phyloP scores from a whole-genome alignment of 2,888 invertebrate species.

The Oscheius sp. region DNA sequence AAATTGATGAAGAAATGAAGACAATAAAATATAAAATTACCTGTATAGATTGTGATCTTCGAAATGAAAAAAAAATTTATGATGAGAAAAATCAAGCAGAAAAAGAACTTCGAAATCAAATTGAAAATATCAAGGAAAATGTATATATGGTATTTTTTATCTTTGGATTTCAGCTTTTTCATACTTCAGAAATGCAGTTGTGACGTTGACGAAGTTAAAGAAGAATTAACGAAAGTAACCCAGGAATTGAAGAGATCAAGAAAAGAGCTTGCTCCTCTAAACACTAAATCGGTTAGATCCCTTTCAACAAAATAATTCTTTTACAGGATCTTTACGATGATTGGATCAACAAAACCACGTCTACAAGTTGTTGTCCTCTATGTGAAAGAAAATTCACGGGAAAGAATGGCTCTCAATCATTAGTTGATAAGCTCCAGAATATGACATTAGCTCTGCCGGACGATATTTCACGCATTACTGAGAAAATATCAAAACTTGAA shows the following conservation, averaged over 20 bases:
- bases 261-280: constrained; percentile 47
- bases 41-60: not conserved
- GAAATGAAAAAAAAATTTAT: not conserved
- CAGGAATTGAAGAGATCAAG: constrained; percentile 36
- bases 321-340: constrained; percentile 49
- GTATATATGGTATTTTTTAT: not conserved
- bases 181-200: not conserved
- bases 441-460: constrained; percentile 45
- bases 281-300: constrained; percentile 35
- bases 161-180: not conserved
- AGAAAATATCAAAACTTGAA: constrained; percentile 32
- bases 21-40: not conserved
- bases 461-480: constrained; percentile 35
- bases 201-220: not conserved
- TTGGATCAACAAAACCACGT: constrained; percentile 46
- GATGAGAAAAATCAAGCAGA: not conserved
- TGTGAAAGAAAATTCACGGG: constrained; percentile 56
- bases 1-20: not conserved
- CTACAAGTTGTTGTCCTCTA: constrained; percentile 54
- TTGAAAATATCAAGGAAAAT: not conserved
- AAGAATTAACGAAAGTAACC: not conserved
- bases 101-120: not conserved
- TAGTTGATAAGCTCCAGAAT: constrained; percentile 39
- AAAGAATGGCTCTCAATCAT: constrained; percentile 39
- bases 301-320: not conserved